Evolutionary conservation across 92 coral and sea anemone genomes (phyloP), one percentile per base, ranked within the genome.

Genomic region (Phenganax subtilis): DNA sequence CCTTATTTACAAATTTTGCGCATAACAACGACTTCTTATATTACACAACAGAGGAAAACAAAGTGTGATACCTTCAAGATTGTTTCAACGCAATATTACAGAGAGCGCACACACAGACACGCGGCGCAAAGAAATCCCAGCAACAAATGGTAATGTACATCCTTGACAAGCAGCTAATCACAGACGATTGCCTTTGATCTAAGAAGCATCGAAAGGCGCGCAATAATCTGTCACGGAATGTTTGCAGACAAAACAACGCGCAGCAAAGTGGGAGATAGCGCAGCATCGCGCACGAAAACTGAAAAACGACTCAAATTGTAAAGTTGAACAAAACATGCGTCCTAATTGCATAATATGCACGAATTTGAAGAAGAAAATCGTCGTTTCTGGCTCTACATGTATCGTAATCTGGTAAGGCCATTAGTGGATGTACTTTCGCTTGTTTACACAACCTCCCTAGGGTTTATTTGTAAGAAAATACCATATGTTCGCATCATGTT

Each of bases 221-320:
- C 58, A 73, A 55, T 73, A 73, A 73, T 73, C 77, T 73, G 77
- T 73, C 62, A 73, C 27, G 77, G 77, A 73, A 73, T 73, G 77
- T 73, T 73, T 73, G 77, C 62, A 73, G 77, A 12, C 59, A 73
- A 73, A 73, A 73, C 77, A 73, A 51, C 25, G 12, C 59, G 30
- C 58, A 52, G 58, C 77, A 53, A 53, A 29, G 62, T 53, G 73
- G 73, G 73, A 68, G 73, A 68, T 68, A 68, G 73, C 73, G 73
- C 10, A 0, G 55, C 58, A 30, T 54, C 44, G 51, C 20, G 62
- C 77, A 55, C 77, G 77, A 52, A 54, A 73, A 12, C 57, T 37
- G 59, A 20, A 54, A 51, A 73, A 73, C 59, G 59, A 25, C 29
- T 6, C 52, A 68, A 68, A 68, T 8, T 37, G 2, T 37, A 5